A percentile compares a stretch with the other conserved stretches of the same genome.
Evolutionary conservation across 2,113 vertebrate species (phyloP).

Genomic region (Sylvilagus bachmani): DNA sequence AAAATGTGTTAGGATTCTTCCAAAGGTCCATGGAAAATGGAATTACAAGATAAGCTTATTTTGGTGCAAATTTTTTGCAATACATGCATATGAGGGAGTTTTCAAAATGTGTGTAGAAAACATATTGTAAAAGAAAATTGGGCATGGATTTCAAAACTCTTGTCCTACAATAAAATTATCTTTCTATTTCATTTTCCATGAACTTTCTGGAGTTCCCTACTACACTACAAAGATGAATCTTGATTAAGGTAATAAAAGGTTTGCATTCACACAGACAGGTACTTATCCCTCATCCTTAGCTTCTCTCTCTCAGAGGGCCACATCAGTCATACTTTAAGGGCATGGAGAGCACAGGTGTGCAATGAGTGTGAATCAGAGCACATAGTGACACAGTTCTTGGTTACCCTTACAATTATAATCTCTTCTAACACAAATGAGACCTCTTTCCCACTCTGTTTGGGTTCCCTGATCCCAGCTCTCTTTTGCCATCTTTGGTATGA

Average conservation of each 20-base stretch:
- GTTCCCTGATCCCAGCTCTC: neutral
- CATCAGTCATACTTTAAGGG: neutral
- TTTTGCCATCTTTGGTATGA: constrained; percentile 6
- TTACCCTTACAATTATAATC: neutral
- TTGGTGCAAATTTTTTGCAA: too few species aligned
- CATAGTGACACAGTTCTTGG: neutral
- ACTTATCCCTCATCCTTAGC: neutral
- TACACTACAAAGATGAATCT: neutral
- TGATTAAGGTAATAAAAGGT: neutral
- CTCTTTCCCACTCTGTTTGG: neutral
- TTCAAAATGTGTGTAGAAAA: too few species aligned
- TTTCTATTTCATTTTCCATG: too few species aligned
- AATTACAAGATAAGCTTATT: too few species aligned
- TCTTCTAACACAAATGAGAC: constrained; percentile 5
- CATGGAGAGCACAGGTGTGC: neutral
- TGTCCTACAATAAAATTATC: too few species aligned
- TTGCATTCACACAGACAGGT: neutral
- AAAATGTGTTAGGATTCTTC: neutral
- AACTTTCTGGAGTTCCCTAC: too few species aligned
- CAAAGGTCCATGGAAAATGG: too few species aligned
- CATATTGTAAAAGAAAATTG: too few species aligned
- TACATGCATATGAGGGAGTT: too few species aligned
- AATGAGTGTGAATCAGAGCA: neutral
- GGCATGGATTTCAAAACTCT: too few species aligned
- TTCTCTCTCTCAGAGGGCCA: neutral